Conservation (phyloP, 2,888 invertebrate genomes). For the Prostheceraeus crozeri region DNA sequence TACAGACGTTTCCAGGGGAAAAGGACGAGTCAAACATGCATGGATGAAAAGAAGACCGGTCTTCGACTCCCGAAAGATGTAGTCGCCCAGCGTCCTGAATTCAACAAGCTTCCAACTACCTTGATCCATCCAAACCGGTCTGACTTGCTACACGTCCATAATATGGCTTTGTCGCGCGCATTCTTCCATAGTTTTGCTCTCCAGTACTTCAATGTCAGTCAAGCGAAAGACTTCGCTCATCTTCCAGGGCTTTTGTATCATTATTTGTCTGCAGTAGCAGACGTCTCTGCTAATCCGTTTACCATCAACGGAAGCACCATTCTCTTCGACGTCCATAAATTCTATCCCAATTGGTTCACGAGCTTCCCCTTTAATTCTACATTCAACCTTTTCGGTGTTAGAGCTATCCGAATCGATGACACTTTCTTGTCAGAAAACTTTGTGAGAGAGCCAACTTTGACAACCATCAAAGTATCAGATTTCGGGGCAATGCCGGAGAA, state of each 20-base stretch:
- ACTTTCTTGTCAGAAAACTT: too few species aligned
- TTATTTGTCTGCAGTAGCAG: conserved; percentile 84
- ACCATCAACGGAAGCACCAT: conserved; percentile 76
- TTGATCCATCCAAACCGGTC: conserved; percentile 67
- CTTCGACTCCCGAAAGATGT: conserved; percentile 72
- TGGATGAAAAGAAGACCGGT: too few species aligned
- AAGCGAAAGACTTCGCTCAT: conserved; percentile 60
- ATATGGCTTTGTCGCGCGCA: conserved; percentile 87
- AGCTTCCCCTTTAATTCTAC: conserved; percentile 88
- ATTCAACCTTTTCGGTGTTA: conserved; percentile 81
- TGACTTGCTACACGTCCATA: conserved; percentile 80
- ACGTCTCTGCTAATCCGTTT: conserved; percentile 81
- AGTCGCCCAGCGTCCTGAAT: conserved; percentile 82
- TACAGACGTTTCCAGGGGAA: too few species aligned
- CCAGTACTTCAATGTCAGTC: conserved; percentile 45
- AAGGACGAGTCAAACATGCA: too few species aligned
- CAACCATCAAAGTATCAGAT: too few species aligned
- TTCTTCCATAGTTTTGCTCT: conserved; percentile 60
- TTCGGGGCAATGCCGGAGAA: too few species aligned
- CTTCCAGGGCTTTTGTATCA: conserved; percentile 98
- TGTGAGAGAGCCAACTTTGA: too few species aligned
- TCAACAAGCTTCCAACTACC: conserved; percentile 61
- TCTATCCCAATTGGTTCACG: conserved; percentile 83
- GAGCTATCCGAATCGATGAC: conserved; percentile 65
- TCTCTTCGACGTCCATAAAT: conserved; percentile 85